A percentile compares a stretch with the other conserved stretches of the same genome.
These are phyloP conservation scores for Halichoeres trimaculatus DNA, from an alignment of 2,113 vertebrate species.

Conservation along the genomic window DNA sequence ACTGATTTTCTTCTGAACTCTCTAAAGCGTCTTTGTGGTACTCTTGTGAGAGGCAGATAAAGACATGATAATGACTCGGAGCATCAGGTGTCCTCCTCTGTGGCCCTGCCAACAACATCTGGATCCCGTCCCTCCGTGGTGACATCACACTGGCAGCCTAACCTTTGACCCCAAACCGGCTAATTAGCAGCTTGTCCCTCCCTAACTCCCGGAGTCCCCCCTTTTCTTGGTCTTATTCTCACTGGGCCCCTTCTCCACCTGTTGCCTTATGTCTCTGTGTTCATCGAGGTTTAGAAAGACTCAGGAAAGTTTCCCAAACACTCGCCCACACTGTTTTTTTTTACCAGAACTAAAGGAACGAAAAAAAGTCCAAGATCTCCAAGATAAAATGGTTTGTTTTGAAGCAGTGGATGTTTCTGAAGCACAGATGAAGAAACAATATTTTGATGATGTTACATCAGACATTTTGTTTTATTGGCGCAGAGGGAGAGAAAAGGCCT, in stretches of 20 bases:
- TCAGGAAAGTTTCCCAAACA: conserved; percentile 9
- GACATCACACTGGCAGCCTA: conserved; percentile 73
- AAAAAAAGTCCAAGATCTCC: neutral
- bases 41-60: conserved; percentile 15
- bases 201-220: conserved; percentile 53
- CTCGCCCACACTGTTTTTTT: neutral
- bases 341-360: neutral
- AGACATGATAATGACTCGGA: conserved; percentile 51
- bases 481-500: conserved; percentile 16
- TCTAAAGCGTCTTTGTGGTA: conserved; percentile 32
- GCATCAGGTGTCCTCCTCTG: conserved; percentile 64
- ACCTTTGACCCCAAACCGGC: conserved; percentile 80
- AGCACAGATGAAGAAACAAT: conserved; percentile 3
- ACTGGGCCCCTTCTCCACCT: conserved; percentile 63
- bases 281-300: conserved; percentile 6
- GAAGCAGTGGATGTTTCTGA: neutral
- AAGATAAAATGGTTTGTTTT: neutral
- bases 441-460: conserved; percentile 43
- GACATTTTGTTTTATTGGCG: conserved; percentile 54
- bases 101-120: conserved; percentile 70
- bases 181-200: conserved; percentile 81
- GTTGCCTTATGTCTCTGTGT: conserved; percentile 66
- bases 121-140: conserved; percentile 72
- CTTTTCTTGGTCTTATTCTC: conserved; percentile 38
- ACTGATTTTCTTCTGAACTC: too few species aligned